Base-by-base conservation (phyloP, 2,797 vertebrate species). In the Alfaro cultratus region DNA sequence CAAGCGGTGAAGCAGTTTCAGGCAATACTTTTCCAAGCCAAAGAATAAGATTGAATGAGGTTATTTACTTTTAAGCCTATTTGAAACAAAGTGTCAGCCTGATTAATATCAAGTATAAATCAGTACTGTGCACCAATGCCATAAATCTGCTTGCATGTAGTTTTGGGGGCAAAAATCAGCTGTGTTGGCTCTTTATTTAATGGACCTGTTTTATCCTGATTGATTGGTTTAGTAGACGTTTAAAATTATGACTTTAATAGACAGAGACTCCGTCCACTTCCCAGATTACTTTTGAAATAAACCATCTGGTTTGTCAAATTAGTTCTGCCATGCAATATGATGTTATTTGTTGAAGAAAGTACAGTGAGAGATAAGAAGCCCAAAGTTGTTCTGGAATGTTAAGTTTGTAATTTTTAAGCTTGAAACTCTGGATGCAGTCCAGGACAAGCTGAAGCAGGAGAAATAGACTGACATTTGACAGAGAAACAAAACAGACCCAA, bases 201-300 rank as follows among this genome's bases (percentile, higher is more conserved):
- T 36, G 2, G 3, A 23, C 62, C 21, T 34, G 31, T 64, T 64
- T 8, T 21, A 3, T 36, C 15, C 13, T 64, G 31, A 18, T 36
- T 64, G 6, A 34, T 36, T 36, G 62, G 18, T 23, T 53, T 53
- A 4, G 73, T 49, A 18, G 23, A 31, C 47, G 29, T 26, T 47
- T 36, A n/a, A n/a, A n/a, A 31, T 76, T 64, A 21, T 47, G 57
- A 67, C 60, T 67, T 76, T 68, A 64, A 39, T n/a, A 68, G 29
- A 36, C 15, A 68, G 62, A 60, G 46, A 26, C 31, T 76, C 3
- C 4, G 26, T 18, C 47, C 45, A 13, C 10, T 47, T 67, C 36
- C 64, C 21, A 39, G 15, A 36, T 67, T 36, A 16, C 18, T 10
- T 36, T 36, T 67, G 18, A 39, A 68, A 68, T 41, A 68, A 68